Conservation (phyloP, 2,888 invertebrate genomes). For the Anagyrus pseudococci region DNA sequence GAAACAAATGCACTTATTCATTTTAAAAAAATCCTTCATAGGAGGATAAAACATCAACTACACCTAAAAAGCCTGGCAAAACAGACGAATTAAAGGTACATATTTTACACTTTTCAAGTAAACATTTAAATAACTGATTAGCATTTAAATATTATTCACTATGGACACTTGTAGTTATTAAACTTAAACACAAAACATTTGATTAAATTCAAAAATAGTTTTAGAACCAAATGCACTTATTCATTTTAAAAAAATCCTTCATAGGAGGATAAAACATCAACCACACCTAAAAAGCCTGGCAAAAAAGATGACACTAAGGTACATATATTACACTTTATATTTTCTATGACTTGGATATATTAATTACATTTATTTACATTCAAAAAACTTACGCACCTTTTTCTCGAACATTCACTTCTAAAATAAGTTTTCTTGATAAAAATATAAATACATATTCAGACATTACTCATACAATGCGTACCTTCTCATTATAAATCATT, state of each 20-base stretch:
- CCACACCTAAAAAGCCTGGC: neutral
- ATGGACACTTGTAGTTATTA: neutral
- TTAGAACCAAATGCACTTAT: neutral
- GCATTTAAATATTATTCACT: too few relatives aligned
- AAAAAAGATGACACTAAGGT: neutral
- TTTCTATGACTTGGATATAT: too few relatives aligned
- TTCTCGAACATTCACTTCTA: too few relatives aligned
- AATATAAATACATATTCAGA: too few relatives aligned
- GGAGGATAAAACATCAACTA: slow-evolving; percentile 19
- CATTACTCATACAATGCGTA: too few relatives aligned
- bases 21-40: neutral
- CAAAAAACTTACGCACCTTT: neutral
- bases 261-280: neutral
- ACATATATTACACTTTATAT: too few relatives aligned
- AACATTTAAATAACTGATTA: too few relatives aligned
- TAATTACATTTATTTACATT: neutral
- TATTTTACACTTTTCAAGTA: neutral
- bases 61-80: slow-evolving; percentile 35
- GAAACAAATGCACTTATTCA: neutral
- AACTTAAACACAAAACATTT: neutral
- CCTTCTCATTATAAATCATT: too few relatives aligned
- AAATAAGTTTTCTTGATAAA: too few relatives aligned
- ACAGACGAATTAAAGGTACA: slow-evolving; percentile 46
- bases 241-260: neutral
- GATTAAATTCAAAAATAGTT: neutral